phyloP scores from a whole-genome alignment of 2,113 vertebrate genomes.

The Phaethon lepturus region DNA sequence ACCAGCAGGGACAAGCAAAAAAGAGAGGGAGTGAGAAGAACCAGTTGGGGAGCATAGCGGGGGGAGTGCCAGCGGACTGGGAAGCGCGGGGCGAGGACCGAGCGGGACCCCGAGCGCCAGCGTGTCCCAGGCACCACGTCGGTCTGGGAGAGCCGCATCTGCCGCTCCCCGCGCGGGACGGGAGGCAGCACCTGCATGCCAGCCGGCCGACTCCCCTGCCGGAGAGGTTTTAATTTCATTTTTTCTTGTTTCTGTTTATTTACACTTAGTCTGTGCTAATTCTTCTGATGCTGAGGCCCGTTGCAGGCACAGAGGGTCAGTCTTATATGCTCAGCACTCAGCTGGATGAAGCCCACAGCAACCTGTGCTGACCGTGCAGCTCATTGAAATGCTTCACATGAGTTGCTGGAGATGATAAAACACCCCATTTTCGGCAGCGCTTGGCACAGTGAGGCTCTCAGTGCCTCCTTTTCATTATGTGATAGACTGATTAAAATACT shows the following conservation, averaged over 20 bases:
- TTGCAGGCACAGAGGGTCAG: neutral
- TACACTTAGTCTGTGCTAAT: neutral
- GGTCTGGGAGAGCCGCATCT: neutral
- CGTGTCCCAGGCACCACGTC: fast-evolving
- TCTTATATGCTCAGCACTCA: neutral
- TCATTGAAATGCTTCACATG: neutral
- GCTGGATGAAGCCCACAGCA: neutral
- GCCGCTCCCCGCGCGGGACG: fast-evolving
- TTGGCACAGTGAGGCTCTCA: neutral
- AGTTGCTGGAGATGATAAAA: neutral
- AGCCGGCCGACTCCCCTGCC: neutral
- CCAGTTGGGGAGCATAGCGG: fast-evolving
- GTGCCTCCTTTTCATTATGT: neutral
- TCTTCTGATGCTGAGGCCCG: fast-evolving
- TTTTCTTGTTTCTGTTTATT: too few species aligned
- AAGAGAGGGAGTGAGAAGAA: neutral
- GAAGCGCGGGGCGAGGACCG: fast-evolving
- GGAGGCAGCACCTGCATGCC: fast-evolving
- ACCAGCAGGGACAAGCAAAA: neutral
- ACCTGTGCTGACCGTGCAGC: neutral
- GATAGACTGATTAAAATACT: neutral
- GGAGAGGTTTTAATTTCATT: fast-evolving
- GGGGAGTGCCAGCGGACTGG: fast-evolving
- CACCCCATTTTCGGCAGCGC: fast-evolving
- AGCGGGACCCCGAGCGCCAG: neutral